Percentiles rank a stretch among this genome's conserved stretches.
Conservation (phyloP, 2,113 vertebrate species). For the Dolichallabes microphthalmus region DNA sequence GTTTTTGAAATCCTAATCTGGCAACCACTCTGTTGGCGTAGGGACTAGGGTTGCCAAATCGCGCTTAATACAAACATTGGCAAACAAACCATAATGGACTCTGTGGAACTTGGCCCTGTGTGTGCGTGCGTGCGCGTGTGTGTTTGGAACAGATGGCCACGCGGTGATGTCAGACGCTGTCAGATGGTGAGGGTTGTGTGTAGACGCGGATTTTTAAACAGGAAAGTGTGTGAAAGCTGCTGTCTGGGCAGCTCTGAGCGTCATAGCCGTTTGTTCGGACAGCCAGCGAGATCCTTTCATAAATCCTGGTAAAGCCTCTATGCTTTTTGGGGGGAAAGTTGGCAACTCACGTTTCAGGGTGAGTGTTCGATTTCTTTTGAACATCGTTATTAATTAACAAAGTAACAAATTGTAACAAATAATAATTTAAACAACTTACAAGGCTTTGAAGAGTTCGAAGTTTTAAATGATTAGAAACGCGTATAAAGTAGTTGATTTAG, state of each 20-base stretch:
- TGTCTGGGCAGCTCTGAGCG: background rate
- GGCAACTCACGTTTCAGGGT: background rate
- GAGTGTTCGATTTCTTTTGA: slow-evolving; percentile 2
- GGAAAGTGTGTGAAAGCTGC: slow-evolving; percentile 2
- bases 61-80: background rate
- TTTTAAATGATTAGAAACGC: background rate
- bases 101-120: background rate
- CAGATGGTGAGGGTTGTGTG: slow-evolving; percentile 9
- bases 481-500: background rate
- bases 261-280: background rate
- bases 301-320: too few species aligned
- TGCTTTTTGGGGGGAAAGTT: background rate
- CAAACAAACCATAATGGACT: background rate
- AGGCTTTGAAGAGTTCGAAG: background rate
- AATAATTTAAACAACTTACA: background rate
- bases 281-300: background rate
- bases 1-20: too few species aligned
- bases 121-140: background rate
- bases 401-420: too few species aligned
- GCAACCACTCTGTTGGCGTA: background rate
- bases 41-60: background rate
- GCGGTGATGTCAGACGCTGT: slow-evolving; percentile 25
- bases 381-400: background rate
- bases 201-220: slow-evolving; percentile 5
- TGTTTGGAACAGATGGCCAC: slow-evolving; percentile 15